phyloP scores from a whole-genome alignment of 2,797 vertebrate genomes.

The Microcaecilia unicolor region DNA sequence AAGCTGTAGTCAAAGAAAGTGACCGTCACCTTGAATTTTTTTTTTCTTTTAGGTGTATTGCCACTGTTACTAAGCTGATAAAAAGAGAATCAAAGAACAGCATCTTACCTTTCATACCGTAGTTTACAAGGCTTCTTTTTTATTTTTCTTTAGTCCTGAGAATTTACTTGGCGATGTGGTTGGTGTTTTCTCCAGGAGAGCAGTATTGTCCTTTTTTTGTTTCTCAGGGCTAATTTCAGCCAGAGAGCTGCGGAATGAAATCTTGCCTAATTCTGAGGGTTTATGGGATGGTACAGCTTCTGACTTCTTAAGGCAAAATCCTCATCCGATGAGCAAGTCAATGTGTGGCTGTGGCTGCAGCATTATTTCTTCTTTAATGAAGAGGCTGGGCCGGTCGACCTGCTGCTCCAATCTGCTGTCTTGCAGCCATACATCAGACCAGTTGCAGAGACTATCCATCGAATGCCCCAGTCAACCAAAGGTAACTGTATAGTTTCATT shows the following conservation, averaged over 20 bases:
- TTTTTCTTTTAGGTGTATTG: conserved; percentile 25
- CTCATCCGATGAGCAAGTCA: conserved; percentile 80
- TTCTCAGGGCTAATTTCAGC: conserved; percentile 41
- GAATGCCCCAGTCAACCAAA: conserved; percentile 79
- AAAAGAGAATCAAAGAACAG: conserved; percentile 29
- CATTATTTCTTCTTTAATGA: conserved; percentile 97
- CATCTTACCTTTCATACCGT: conserved; percentile 22
- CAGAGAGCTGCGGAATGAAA: conserved; percentile 60
- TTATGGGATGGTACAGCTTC: conserved; percentile 43
- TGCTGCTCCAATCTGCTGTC: conserved; percentile 94
- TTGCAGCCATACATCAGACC: conserved; percentile 87
- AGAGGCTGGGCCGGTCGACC: conserved; percentile 89
- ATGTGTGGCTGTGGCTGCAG: conserved; percentile 98
- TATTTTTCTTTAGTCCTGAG: conserved; percentile 9
- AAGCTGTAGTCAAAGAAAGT: conserved; percentile 24
- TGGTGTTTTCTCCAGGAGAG: conserved; percentile 17
- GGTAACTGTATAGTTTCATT: conserved; percentile 71
- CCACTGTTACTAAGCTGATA: conserved; percentile 20
- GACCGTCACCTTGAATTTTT: conserved; percentile 22
- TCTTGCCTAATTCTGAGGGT: conserved; percentile 43
- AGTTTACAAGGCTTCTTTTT: neutral
- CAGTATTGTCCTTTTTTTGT: conserved; percentile 10
- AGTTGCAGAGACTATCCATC: conserved; percentile 85
- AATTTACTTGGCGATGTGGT: conserved; percentile 25
- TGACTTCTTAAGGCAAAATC: conserved; percentile 54